Percentiles rank a stretch among this genome's conserved stretches.
Evolutionary conservation across 2,888 invertebrate species (phyloP).

Genomic region (Megamerina dolium): DNA sequence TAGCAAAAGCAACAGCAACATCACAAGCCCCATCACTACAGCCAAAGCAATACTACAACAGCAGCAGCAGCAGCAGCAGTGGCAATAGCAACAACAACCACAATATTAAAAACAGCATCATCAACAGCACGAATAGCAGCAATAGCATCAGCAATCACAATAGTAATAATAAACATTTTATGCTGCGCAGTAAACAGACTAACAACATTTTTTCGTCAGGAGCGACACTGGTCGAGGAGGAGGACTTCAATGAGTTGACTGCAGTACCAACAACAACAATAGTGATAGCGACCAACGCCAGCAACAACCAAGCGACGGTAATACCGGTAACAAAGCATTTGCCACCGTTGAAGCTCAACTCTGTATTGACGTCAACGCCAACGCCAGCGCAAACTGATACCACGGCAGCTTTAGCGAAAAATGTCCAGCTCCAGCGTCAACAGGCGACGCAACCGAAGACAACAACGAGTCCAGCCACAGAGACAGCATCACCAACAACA

Average conservation of each 20-base stretch:
- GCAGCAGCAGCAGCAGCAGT: slow-evolving; percentile 26
- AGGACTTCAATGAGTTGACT: slow-evolving; percentile 41
- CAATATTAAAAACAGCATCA: slow-evolving; percentile 22
- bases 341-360: slow-evolving; percentile 23
- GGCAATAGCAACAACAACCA: slow-evolving; percentile 21
- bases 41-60: neutral
- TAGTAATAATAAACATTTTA: slow-evolving; percentile 24
- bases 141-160: slow-evolving; percentile 29
- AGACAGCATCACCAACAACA: slow-evolving; percentile 17
- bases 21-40: neutral
- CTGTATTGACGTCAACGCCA: slow-evolving; percentile 13
- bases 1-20: slow-evolving; percentile 8
- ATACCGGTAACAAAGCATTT: slow-evolving; percentile 17
- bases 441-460: slow-evolving; percentile 22
- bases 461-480: slow-evolving; percentile 17
- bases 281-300: slow-evolving; percentile 21
- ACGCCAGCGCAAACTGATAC: slow-evolving; percentile 13
- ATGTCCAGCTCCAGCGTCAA: slow-evolving; percentile 39
- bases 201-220: slow-evolving; percentile 45
- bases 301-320: no score
- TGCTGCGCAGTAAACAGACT: slow-evolving; percentile 25
- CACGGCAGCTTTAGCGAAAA: slow-evolving; percentile 27
- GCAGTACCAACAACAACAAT: slow-evolving; percentile 24
- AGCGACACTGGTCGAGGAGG: slow-evolving; percentile 43
- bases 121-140: slow-evolving; percentile 21